phyloP scores from a whole-genome alignment of 2,797 vertebrate species.

The Gallinago stenura region DNA sequence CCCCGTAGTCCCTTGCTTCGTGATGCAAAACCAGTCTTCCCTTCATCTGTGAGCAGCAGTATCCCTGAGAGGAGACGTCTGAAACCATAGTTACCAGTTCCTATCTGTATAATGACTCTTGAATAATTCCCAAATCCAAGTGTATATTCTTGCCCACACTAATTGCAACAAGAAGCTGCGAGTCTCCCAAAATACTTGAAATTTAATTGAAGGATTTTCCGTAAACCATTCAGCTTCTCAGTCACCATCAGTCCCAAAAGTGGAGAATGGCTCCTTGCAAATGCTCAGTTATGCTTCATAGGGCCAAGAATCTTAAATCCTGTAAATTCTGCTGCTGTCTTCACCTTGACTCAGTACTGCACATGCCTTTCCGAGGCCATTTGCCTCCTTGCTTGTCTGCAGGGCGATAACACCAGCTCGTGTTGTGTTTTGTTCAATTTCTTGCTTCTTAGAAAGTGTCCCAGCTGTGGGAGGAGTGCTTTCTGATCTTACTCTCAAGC shows the following conservation, averaged over 20 bases:
- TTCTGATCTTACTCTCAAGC: background rate
- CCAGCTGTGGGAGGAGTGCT: background rate
- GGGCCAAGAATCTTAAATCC: background rate
- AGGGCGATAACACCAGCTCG: background rate
- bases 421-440: constrained; percentile 2
- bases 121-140: background rate
- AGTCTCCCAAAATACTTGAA: background rate
- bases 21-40: background rate
- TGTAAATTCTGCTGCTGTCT: background rate
- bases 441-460: constrained; percentile 65
- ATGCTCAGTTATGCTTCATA: background rate
- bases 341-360: background rate
- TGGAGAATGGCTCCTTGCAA: background rate
- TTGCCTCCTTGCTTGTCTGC: background rate
- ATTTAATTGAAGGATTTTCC: background rate
- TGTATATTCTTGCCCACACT: background rate
- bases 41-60: background rate
- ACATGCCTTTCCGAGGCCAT: background rate
- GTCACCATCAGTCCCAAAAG: background rate
- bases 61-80: background rate
- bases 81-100: constrained; percentile 24
- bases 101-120: background rate
- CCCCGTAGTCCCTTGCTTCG: background rate
- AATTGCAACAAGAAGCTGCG: background rate
- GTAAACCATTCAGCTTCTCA: background rate